These are phyloP conservation scores for Passer montanus DNA, from an alignment of 2,113 vertebrate species.

Conservation along the genomic window DNA sequence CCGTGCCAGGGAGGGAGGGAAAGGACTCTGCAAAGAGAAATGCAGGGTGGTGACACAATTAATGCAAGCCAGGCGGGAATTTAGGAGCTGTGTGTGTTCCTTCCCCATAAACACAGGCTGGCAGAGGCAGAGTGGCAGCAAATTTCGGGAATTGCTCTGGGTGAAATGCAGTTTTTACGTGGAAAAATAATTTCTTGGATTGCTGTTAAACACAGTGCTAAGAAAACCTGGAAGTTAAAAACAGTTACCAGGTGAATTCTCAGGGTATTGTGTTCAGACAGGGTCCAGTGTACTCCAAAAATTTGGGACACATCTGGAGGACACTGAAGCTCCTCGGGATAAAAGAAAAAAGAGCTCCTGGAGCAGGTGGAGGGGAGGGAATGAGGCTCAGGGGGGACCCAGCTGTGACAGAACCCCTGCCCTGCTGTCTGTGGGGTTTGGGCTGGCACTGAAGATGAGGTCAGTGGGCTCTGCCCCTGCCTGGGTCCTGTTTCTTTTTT, in stretches of 20 bases:
- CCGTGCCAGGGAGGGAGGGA: background rate
- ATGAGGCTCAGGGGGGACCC: background rate
- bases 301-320: accelerated
- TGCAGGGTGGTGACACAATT: background rate
- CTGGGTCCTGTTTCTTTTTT: background rate
- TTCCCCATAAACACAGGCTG: background rate
- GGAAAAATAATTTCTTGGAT: accelerated
- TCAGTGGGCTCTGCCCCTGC: accelerated
- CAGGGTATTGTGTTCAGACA: accelerated
- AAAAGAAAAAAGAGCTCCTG: background rate
- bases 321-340: background rate
- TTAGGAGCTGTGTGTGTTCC: accelerated
- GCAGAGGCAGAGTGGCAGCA: background rate
- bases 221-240: background rate
- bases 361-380: background rate
- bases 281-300: background rate
- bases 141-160: background rate
- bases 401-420: accelerated
- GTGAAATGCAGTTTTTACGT: background rate
- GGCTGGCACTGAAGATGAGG: background rate
- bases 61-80: background rate
- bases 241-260: background rate
- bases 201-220: background rate
- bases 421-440: background rate
- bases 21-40: background rate